These are phyloP conservation scores for Drosophila malerkotliana DNA, from an alignment of 1,140 invertebrate species.

Conservation along the genomic window DNA sequence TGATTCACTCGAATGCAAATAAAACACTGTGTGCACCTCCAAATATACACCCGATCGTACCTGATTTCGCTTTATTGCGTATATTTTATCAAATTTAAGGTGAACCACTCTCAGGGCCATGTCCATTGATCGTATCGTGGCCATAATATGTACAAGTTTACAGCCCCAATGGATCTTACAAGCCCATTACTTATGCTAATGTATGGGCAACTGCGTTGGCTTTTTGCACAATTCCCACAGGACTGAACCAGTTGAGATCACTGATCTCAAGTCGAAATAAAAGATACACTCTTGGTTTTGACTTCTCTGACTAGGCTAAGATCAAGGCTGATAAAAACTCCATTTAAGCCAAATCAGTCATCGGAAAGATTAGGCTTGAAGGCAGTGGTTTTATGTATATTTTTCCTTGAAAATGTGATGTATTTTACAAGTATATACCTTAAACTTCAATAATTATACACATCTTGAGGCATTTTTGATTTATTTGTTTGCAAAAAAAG, in stretches of 20 bases:
- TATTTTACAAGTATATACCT: too few species aligned
- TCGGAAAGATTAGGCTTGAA: neutral
- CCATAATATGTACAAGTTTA: conserved; percentile 36
- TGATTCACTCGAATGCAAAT: conserved; percentile 25
- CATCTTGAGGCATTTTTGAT: neutral
- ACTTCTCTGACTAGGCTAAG: too few species aligned
- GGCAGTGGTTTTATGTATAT: too few species aligned
- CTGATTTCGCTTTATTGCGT: neutral
- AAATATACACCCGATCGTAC: conserved; percentile 14
- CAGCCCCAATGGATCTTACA: conserved; percentile 17
- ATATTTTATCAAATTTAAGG: conserved; percentile 25
- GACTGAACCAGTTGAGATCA: conserved; percentile 23
- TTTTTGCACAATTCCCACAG: conserved; percentile 30
- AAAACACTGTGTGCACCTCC: conserved; percentile 10
- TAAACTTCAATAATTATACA: too few species aligned
- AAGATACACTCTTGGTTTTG: conserved; percentile 7
- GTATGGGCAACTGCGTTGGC: conserved; percentile 6
- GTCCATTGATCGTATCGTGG: conserved; percentile 32
- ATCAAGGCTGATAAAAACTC: neutral
- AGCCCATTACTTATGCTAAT: conserved; percentile 38
- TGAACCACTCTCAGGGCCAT: conserved; percentile 26
- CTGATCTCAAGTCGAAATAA: neutral
- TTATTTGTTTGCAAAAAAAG: neutral
- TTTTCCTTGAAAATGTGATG: too few species aligned
- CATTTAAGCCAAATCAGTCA: neutral